Evolutionary conservation across 2,888 invertebrate species (phyloP).

Genomic region (Rhagophthalmus giganteus): DNA sequence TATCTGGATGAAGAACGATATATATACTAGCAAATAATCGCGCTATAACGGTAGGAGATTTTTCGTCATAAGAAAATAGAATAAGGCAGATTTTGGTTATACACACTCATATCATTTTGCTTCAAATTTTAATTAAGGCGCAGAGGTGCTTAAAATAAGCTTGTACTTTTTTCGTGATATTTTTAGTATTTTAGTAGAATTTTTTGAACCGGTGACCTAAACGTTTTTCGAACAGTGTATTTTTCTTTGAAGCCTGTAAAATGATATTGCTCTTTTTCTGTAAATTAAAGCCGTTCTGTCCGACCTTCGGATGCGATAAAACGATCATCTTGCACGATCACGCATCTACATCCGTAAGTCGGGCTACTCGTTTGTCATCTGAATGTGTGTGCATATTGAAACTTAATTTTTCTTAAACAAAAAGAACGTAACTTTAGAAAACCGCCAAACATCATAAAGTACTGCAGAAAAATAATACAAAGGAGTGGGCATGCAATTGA

Average conservation of each 20-base stretch:
- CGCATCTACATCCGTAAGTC: too few species aligned
- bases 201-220: constrained; percentile 63
- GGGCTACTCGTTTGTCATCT: constrained; percentile 17
- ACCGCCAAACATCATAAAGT: constrained; percentile 50
- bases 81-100: constrained; percentile 72
- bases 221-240: constrained; percentile 58
- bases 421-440: constrained; percentile 43
- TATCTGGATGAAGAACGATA: constrained; percentile 56
- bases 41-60: constrained; percentile 60
- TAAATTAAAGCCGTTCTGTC: constrained; percentile 47
- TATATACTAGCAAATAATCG: constrained; percentile 57
- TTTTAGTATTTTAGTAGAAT: constrained; percentile 49
- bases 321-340: constrained; percentile 5
- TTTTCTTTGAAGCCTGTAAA: constrained; percentile 48
- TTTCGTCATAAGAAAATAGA: constrained; percentile 65
- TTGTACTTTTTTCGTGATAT: constrained; percentile 71
- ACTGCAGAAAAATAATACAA: constrained; percentile 35
- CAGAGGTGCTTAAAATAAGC: constrained; percentile 74
- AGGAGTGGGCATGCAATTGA: constrained; percentile 44
- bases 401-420: constrained; percentile 51
- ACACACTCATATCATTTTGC: constrained; percentile 61
- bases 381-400: constrained; percentile 57
- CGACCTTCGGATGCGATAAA: constrained; percentile 46
- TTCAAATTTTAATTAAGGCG: constrained; percentile 67
- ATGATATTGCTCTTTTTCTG: constrained; percentile 49